A percentile compares a stretch with the other conserved stretches of the same genome.
These are phyloP conservation scores for Spinus pinus DNA, from an alignment of 2,797 vertebrate genomes.

Conservation along the genomic window DNA sequence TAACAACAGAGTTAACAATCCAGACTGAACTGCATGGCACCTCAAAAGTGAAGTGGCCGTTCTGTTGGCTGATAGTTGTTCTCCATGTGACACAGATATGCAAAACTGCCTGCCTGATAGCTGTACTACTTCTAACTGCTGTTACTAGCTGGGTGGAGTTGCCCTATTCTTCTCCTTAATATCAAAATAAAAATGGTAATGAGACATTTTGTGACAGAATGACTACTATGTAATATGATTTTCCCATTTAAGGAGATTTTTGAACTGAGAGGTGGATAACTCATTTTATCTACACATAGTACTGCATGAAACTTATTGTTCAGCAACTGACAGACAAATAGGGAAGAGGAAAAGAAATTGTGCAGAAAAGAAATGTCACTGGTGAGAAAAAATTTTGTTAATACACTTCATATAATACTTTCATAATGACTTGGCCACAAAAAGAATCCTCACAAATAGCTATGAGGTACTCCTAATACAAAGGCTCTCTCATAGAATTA, in stretches of 20 bases:
- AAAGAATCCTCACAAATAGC: neutral
- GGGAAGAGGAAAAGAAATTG: neutral
- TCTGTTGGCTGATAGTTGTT: neutral
- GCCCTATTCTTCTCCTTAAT: neutral
- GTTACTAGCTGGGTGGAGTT: neutral
- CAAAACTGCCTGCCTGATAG: neutral
- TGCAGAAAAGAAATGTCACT: neutral
- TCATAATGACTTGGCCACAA: neutral
- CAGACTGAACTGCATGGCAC: neutral
- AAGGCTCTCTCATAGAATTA: neutral
- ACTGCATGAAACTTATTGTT: neutral
- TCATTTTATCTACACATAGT: neutral
- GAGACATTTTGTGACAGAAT: neutral
- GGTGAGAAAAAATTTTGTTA: accelerated
- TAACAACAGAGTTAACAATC: neutral
- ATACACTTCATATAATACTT: neutral
- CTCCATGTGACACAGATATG: neutral
- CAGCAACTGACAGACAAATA: neutral
- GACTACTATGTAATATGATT: neutral
- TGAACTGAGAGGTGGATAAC: neutral
- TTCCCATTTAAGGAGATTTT: neutral
- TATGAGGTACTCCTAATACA: neutral
- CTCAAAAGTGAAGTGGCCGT: neutral
- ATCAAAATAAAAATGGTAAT: neutral
- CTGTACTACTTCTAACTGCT: neutral